Base-by-base conservation (phyloP, 1,140 invertebrate genomes). In the Lysiphlebus fabarum region DNA sequence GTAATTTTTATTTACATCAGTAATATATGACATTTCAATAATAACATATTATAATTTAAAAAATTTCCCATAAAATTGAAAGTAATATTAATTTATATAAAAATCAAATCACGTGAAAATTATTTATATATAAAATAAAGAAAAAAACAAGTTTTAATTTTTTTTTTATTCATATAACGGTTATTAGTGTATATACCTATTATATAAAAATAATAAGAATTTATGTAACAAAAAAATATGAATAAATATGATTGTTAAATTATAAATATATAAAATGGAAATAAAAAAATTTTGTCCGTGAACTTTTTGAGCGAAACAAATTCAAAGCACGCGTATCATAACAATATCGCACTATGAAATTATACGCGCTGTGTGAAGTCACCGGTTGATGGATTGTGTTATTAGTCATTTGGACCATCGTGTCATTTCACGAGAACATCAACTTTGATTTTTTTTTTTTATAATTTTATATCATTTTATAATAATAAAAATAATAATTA, bases 321-420 rank as follows among this genome's bases (percentile, higher is more conserved):
- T 69, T 61, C 62, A 65, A 65, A 69, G 64, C 64, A 61, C 61
- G 62, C 65, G 61, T 70, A 70, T 67, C 65, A 68, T 63, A 65
- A 66, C 65, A 65, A 47, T 62, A 66, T 67, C 56, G 61, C 61
- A 50, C 56, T 40, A n/a, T n/a, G 49, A 57, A 54, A 66, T 69
- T 66, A 62, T 65, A 67, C 62, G 59, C 65, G 44, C 61, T 57
- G 53, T 58, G 62, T 66, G 62, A 63, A 68, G 67, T 67, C 62
- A 59, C 61, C 53, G 45, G 62, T 47, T 68, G 69, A 70, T 67
- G 64, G 65, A 70, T 70, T 67, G 51, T 53, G 67, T 66, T 65
- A 70, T 70, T 70, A 60, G 60, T 54, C 58, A 49, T 47, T 59
- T 55, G 59, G 44, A 47, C 58, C 40, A 56, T 37, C 44, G 43